These are phyloP conservation scores for Hypotaenidia philippensis DNA, from an alignment of 2,797 vertebrate genomes.

Conservation along the genomic window DNA sequence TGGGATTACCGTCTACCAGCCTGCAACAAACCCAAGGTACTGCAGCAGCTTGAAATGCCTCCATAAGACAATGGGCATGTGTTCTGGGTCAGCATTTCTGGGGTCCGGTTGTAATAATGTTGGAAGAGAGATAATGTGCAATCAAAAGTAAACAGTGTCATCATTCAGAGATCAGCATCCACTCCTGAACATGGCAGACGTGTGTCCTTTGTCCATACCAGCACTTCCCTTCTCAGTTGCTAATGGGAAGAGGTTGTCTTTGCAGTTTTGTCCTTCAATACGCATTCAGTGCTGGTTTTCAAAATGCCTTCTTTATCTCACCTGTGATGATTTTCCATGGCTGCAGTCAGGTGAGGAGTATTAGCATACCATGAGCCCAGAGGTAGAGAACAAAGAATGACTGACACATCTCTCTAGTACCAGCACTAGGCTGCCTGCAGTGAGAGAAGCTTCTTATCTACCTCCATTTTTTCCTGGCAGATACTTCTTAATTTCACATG, in stretches of 20 bases:
- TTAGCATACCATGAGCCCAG: neutral
- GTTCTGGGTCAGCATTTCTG: neutral
- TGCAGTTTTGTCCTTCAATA: neutral
- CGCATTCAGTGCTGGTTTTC: neutral
- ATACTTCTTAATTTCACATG: neutral
- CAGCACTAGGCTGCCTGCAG: neutral
- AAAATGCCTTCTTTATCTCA: neutral
- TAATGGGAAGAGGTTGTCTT: neutral
- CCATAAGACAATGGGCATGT: neutral
- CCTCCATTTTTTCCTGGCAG: neutral
- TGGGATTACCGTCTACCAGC: neutral
- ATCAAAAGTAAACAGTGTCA: neutral
- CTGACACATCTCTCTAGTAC: neutral
- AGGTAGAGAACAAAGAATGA: neutral
- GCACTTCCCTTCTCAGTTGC: neutral
- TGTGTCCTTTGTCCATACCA: neutral
- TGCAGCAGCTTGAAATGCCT: neutral
- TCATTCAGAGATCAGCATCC: neutral
- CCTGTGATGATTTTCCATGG: neutral
- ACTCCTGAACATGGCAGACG: rapidly evolving
- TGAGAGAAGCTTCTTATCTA: neutral
- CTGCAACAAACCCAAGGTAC: neutral
- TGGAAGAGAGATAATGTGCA: neutral
- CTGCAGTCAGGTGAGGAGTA: neutral
- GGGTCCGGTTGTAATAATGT: neutral